Base-by-base conservation (phyloP, 2,888 invertebrate genomes). In the Xestia rhomboidea region DNA sequence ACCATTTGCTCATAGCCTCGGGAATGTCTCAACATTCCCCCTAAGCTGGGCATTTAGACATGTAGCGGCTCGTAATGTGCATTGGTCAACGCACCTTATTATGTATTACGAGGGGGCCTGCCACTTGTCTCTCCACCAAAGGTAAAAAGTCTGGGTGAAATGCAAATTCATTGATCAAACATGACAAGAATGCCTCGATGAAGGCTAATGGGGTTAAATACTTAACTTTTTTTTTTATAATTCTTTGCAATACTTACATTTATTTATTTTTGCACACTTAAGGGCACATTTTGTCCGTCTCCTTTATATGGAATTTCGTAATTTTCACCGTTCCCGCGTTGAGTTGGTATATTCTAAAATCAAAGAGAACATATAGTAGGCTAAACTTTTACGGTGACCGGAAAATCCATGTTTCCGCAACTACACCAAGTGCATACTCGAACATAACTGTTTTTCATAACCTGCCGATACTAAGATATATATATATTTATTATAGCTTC, bases 401-500 rank as follows among this genome's bases (percentile, higher is more conserved):
- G 15, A 44, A 15, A 18, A 2, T n/a, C 30, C 13, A 5, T 8
- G 7, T 7, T 51, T 41, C 18, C 27, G 38, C 2, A 38, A 66
- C 64, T 10, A 18, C 18, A 76, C 41, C 21, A 5, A 30, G 24
- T 30, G 27, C 15, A n/a, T n/a, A 30, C 24, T 34, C n/a, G n/a
- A 30, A 66, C 62, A 68, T 44, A 64, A 15, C 10, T 30, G 62
- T 68, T 76, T 81, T 84, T 80, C 69, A 71, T 71, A 81, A 66
- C 44, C 69, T 41, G 41, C 21, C 68, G 63, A 70, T 83, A 77
- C 71, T 72, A 77, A 82, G 88, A 87, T 38, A n/a, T n/a, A n/a
- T 51, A 77, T 76, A n/a, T 49, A 75, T 44, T 81, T 81, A 87
- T 85, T 84, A 80, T 86, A 89, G 82, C 88, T 89, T 87, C 87